Evolutionary conservation across 2,888 invertebrate species (phyloP), one percentile per base, ranked within the genome.

Genomic region (Platypus cylindrus): DNA sequence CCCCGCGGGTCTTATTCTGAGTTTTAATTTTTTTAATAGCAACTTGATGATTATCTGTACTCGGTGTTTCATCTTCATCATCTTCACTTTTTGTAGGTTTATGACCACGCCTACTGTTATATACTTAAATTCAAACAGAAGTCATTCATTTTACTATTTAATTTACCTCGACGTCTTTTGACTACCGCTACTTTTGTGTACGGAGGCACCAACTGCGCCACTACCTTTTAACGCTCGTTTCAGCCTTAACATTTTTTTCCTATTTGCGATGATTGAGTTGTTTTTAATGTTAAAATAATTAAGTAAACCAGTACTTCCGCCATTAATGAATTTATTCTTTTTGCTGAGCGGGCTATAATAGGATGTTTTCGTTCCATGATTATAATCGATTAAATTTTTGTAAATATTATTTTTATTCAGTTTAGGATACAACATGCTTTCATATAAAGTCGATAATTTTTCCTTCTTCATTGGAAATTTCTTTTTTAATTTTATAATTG

Each of bases 1-100:
- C 72, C 3, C 43, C 34, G 22, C 37, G 26, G n/a, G 40, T 40
- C 34, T 74, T 70, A 42, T 51, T 50, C 12, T 40, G 41, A 38
- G 48, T 52, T 49, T 47, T 54, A 41, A 48, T 51, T 50, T 45
- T 54, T 49, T 46, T 55, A 18, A 40, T 34, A 8, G 43, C 32
- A 1, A 37, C 14, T 30, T 47, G 24, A 32, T 48, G 45, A 40
- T 54, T 47, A 43, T 51, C 46, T 18, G 53, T 46, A 34, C 51
- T 45, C 7, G 40, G 42, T 9, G 32, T n/a, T 11, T 42, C 38
- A 5, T 48, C 48, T 5, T 46, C 47, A 3, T 47, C 46, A 12
- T 47, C 48, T 9, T 48, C 45, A 17, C 45, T 40, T 4, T 39
- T 39, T 12, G 43, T 44, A 17, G 49, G 48, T 31, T 50, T 57